Evolutionary conservation across 2,797 vertebrate species (phyloP), one percentile per base, ranked within the genome.

Genomic region (Melanotaenia parkinsoni): DNA sequence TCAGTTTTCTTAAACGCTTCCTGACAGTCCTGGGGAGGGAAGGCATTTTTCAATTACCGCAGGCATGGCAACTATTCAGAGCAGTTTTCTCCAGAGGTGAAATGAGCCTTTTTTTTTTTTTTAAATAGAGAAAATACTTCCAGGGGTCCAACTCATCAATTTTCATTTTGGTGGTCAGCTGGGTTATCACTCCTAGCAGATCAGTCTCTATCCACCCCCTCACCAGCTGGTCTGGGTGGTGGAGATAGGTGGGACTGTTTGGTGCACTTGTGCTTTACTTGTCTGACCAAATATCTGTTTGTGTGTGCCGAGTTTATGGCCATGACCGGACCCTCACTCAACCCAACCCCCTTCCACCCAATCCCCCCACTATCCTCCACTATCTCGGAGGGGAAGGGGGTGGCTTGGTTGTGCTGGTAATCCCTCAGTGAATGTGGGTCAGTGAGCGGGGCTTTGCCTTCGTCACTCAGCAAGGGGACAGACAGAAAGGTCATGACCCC

Each of bases 351-450:
- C 24, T 33, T 53, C 47, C 54, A 28, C n/a, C 63, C 28, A n/a
- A 59, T 65, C 80, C 37, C 53, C 74, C 40, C 67, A 3, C 67
- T 45, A 63, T 79, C 37, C 53, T 72, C 40, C 67, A 3, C 67
- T 45, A 3, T 79, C 84, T 81, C 79, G 79, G 75, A 82, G 86
- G 79, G 35, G 85, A 78, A 71, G 82, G 68, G 87, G 32, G 32
- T 33, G 5, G 32, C 82, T 68, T 86, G 86, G 85, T 87, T 80
- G 75, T n/a, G 67, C 62, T 80, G 69, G 76, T 93, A 93, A 93
- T 92, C 89, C 89, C 74, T 86, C 67, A 70, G 74, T 91, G 87
- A 90, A 94, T 91, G 86, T 90, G 92, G 92, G 94, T 93, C 92
- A 94, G 72, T 10, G 78, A 85, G 76, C 69, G 70, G 77, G 84